Percentiles rank a stretch among this genome's conserved stretches.
Conservation (phyloP, 1,140 invertebrate genomes). For the Protaetia brevitarsis region DNA sequence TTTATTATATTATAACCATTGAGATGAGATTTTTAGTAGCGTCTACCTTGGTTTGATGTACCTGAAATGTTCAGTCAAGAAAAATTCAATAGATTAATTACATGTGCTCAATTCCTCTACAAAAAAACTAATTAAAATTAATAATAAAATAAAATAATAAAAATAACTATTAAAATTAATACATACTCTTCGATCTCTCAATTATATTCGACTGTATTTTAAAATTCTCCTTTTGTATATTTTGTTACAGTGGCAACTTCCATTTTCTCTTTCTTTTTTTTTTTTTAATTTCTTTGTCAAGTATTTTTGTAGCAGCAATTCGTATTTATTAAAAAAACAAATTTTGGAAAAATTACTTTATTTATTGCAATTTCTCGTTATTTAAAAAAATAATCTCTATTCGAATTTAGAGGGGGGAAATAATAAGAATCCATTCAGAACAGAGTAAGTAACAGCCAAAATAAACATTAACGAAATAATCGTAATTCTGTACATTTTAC, state of each 20-base stretch:
- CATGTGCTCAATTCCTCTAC: slow-evolving; percentile 5
- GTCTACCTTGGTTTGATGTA: slow-evolving; percentile 21
- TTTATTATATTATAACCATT: slow-evolving; percentile 2
- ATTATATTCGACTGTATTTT: background rate
- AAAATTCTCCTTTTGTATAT: background rate
- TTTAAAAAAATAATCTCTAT: too few species aligned
- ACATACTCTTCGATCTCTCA: background rate
- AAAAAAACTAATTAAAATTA: slow-evolving; percentile 2
- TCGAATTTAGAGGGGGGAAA: too few species aligned
- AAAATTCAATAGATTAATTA: slow-evolving; percentile 18
- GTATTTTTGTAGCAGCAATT: background rate
- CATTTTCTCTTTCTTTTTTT: background rate
- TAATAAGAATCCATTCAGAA: too few species aligned
- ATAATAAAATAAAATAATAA: background rate
- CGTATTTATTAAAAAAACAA: background rate
- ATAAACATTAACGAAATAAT: too few species aligned
- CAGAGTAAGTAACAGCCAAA: too few species aligned
- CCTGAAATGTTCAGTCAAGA: slow-evolving; percentile 21
- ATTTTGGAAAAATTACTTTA: too few species aligned
- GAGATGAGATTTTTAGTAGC: slow-evolving; percentile 24
- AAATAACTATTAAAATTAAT: background rate
- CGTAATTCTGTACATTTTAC: too few species aligned
- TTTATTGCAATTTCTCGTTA: too few species aligned
- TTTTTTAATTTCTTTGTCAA: background rate
- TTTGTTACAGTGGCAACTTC: slow-evolving; percentile 12